These are phyloP conservation scores for Drosophila asahinai DNA, from an alignment of 1,140 invertebrate species.

Conservation along the genomic window DNA sequence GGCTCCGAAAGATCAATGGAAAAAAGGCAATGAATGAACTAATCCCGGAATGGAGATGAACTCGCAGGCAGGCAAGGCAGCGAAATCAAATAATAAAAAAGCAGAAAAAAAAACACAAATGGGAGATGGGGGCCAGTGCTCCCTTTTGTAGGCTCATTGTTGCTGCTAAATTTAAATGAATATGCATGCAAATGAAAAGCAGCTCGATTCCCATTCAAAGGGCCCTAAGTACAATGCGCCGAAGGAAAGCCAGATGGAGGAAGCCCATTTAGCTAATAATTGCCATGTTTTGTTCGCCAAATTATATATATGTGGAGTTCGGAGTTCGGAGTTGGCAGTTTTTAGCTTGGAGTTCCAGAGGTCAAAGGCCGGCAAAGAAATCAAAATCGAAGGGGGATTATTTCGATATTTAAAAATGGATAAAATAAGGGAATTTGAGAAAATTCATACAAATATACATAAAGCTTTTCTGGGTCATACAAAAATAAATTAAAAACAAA, in stretches of 20 bases:
- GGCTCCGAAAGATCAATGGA: slow-evolving; percentile 47
- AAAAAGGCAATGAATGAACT: slow-evolving; percentile 49
- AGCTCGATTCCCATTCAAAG: slow-evolving; percentile 47
- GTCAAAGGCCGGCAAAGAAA: slow-evolving; percentile 7
- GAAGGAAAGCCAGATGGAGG: slow-evolving; percentile 15
- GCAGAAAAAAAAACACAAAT: background rate
- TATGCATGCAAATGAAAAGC: slow-evolving; percentile 62
- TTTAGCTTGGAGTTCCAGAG: background rate
- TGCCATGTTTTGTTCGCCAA: slow-evolving; percentile 38
- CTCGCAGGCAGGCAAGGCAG: slow-evolving; percentile 13
- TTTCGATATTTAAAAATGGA: too few species aligned
- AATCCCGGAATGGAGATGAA: slow-evolving; percentile 35
- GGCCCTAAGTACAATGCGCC: slow-evolving; percentile 32
- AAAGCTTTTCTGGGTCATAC: too few species aligned
- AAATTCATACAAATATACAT: too few species aligned
- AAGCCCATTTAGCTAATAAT: slow-evolving; percentile 66
- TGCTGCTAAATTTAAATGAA: slow-evolving; percentile 59
- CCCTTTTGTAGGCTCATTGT: slow-evolving; percentile 40
- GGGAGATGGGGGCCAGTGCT: slow-evolving; percentile 12
- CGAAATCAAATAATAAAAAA: slow-evolving; percentile 6
- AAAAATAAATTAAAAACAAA: too few species aligned
- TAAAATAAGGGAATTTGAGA: too few species aligned
- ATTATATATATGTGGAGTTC: background rate
- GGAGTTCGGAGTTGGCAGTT: background rate
- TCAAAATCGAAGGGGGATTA: background rate